Conservation (phyloP, 2,113 vertebrate genomes). For the Gadus macrocephalus region DNA sequence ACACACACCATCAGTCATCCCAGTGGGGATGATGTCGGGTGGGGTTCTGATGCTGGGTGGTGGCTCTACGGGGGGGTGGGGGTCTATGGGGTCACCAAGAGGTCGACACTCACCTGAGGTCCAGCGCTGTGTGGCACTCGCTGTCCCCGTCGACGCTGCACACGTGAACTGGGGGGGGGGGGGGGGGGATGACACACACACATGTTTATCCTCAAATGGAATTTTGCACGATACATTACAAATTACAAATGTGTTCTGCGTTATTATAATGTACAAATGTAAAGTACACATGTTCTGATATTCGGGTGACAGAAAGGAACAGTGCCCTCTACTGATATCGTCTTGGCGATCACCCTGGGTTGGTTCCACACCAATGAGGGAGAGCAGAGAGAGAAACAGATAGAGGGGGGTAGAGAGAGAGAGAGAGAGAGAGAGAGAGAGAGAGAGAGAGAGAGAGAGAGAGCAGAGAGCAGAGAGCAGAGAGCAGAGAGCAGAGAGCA, state of each 20-base stretch:
- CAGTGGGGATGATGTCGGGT: conserved; percentile 21
- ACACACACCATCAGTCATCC: conserved; percentile 36
- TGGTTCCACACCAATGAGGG: too few species aligned
- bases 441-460: too few species aligned
- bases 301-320: too few species aligned
- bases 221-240: too few species aligned
- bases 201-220: too few species aligned
- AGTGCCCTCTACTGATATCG: too few species aligned
- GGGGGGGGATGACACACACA: neutral
- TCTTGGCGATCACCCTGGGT: too few species aligned
- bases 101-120: conserved; percentile 84
- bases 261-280: too few species aligned
- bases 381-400: neutral
- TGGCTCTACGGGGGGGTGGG: neutral
- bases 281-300: too few species aligned
- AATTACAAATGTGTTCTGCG: too few species aligned
- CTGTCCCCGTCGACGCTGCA: conserved; percentile 87
- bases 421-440: neutral
- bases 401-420: neutral
- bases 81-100: conserved; percentile 51
- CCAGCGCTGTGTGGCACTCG: conserved; percentile 86
- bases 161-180: conserved; percentile 78
- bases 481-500: neutral
- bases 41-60: neutral
- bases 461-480: neutral